These are phyloP conservation scores for Parotia lawesii DNA, from an alignment of 2,113 vertebrate species.

Conservation along the genomic window DNA sequence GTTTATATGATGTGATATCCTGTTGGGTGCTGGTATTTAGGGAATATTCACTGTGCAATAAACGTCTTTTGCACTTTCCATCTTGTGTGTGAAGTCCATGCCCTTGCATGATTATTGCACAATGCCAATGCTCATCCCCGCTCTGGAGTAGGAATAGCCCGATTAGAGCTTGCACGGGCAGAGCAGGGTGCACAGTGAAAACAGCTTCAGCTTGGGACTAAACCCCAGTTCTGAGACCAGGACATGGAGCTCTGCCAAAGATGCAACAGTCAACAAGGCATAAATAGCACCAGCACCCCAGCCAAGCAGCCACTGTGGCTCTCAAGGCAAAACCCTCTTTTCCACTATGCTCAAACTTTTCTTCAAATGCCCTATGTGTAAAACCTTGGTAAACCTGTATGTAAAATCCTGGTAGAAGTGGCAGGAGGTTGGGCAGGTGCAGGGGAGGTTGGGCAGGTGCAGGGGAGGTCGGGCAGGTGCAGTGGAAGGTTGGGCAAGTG, in stretches of 20 bases:
- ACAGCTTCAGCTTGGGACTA: neutral
- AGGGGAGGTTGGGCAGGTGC: neutral
- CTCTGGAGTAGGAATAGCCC: neutral
- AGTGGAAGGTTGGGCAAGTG: neutral
- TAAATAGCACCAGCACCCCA: neutral
- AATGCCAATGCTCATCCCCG: accelerated
- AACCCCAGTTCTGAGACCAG: neutral
- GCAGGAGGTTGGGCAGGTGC: too few relatives aligned
- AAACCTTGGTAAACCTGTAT: neutral
- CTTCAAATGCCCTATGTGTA: neutral
- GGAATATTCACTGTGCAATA: too few relatives aligned
- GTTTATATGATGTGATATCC: too few relatives aligned
- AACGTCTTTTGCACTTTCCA: too few relatives aligned
- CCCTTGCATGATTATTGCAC: too few relatives aligned
- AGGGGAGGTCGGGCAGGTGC: neutral
- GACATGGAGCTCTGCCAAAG: neutral
- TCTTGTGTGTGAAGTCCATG: too few relatives aligned
- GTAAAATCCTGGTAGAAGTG: neutral
- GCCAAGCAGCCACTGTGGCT: accelerated
- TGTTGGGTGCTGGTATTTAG: too few relatives aligned
- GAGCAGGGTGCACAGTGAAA: neutral
- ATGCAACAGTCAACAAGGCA: neutral
- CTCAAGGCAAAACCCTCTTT: neutral
- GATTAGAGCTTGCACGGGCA: neutral
- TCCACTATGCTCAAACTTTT: neutral